These are phyloP conservation scores for Drosophila merina DNA, from an alignment of 2,888 invertebrate genomes.

Conservation along the genomic window DNA sequence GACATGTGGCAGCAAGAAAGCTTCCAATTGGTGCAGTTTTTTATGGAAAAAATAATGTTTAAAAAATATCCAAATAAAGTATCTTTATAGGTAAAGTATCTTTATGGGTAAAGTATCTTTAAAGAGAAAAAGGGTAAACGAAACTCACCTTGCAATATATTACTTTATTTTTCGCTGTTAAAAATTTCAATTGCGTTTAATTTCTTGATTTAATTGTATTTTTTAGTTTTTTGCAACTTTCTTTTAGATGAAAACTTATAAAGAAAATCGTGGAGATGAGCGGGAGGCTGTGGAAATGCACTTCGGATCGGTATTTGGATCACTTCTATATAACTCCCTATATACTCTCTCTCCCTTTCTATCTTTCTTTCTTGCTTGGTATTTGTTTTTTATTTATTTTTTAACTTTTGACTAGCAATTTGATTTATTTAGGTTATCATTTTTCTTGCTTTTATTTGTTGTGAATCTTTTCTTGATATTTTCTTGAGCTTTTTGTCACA, in stretches of 20 bases:
- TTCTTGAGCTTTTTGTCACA: conserved; percentile 26
- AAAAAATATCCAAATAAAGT: conserved; percentile 3
- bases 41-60: not conserved
- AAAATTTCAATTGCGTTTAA: too few relatives aligned
- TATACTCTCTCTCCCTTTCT: conserved; percentile 9
- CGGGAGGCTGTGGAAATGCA: conserved; percentile 34
- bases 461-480: conserved; percentile 15
- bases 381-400: conserved; percentile 47
- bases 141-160: conserved; percentile 31
- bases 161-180: not conserved
- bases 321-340: conserved; percentile 4
- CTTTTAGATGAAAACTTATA: not conserved
- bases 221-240: conserved; percentile 41
- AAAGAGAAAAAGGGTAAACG: too few relatives aligned
- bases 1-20: not conserved
- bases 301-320: conserved; percentile 31
- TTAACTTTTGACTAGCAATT: conserved; percentile 63
- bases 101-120: too few relatives aligned
- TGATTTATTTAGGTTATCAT: conserved; percentile 70
- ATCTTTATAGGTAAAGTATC: too few relatives aligned
- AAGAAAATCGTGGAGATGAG: conserved; percentile 24
- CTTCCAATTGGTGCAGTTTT: not conserved
- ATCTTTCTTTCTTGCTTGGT: conserved; percentile 14
- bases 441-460: conserved; percentile 36
- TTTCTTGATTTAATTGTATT: too few relatives aligned